Base-by-base conservation (phyloP, 1,140 invertebrate species). In the Heliconius nattereri region DNA sequence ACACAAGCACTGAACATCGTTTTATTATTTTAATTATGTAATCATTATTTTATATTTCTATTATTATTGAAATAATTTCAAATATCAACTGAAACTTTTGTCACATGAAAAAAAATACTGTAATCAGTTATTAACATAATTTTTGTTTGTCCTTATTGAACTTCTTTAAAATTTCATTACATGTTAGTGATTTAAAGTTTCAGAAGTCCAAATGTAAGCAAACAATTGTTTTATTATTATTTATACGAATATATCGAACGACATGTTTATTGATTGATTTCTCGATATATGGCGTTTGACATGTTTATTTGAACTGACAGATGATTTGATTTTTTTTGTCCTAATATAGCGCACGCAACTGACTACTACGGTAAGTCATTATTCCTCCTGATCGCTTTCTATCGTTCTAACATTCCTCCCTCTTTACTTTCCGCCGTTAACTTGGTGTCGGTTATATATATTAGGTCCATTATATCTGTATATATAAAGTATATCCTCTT, bases 361-460 rank as follows among this genome's bases (percentile, higher is more conserved):
- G 98, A 98, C 96, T 99, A 99, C 96, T 99, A 99, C 98, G 98
- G 98, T 99, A 98, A 99, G 98, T 98, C 96, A 96, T 96, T 96
- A 96, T 97, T 97, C 96, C 95, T 96, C 94, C 95, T 96, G 95
- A 90, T 95, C 80, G 89, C 89, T 91, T 92, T 77, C 71, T 86
- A 71, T 90, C 84, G 73, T 84, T 78, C 83, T 91, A 90, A 91
- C 89, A 80, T 83, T 78, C 77, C 76, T 85, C 77, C 88, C 71
- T 85, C 71, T 87, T 57, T 78, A 83, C 83, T 88, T 78, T 87
- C 82, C 79, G 81, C 85, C 71, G 87, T 81, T 89, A 89, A 92
- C 85, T 85, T 81, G 91, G 91, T 94, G 92, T 91, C 88, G 92
- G 91, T 89, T 90, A 86, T 89, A 86, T 52, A 52, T 81, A 57